phyloP scores from a whole-genome alignment of 1,140 invertebrate genomes.

The Caenorhabditis briggsae region DNA sequence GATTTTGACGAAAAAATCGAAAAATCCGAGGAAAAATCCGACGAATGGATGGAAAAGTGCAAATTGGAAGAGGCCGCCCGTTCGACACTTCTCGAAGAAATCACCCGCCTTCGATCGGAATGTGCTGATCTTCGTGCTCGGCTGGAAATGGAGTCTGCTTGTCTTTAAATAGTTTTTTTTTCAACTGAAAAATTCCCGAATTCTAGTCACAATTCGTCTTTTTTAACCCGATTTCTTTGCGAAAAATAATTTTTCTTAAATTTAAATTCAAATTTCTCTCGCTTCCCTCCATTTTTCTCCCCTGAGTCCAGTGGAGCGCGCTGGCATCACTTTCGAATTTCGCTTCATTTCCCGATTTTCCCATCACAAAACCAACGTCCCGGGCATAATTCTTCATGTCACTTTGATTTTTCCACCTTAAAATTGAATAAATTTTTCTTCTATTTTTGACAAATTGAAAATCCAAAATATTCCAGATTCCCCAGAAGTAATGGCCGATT shows the following conservation, averaged over 20 bases:
- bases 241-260: neutral
- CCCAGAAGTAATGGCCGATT: neutral
- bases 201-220: constrained; percentile 10
- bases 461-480: too few species aligned
- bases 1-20: neutral
- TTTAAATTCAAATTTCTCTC: neutral
- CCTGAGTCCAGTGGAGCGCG: neutral
- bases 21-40: neutral
- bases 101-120: constrained; percentile 26
- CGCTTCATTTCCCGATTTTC: neutral
- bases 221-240: neutral
- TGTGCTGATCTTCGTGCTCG: constrained; percentile 56
- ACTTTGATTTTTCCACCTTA: too few species aligned
- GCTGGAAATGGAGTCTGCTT: constrained; percentile 56
- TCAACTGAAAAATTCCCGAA: neutral
- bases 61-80: constrained; percentile 51
- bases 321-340: neutral
- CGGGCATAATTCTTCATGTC: neutral
- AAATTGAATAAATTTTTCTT: too few species aligned
- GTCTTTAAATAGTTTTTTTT: neutral
- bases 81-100: constrained; percentile 22
- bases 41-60: neutral
- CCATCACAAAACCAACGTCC: neutral
- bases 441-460: too few species aligned
- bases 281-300: neutral